phyloP scores from a whole-genome alignment of 2,888 invertebrate genomes.

The Hyppa rectilinea region DNA sequence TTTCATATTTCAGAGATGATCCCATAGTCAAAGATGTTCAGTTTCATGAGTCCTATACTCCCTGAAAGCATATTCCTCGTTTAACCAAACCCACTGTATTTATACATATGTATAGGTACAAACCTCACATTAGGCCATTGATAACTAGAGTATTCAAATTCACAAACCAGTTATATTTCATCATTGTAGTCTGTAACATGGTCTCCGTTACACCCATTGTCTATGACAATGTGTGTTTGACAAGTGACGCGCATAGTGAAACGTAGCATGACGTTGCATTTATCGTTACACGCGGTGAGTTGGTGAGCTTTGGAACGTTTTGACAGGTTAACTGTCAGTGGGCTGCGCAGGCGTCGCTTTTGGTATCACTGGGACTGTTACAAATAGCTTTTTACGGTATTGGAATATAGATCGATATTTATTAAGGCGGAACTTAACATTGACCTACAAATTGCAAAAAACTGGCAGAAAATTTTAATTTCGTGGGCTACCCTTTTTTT shows the following conservation, averaged over 20 bases:
- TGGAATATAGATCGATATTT: background rate
- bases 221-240: slow-evolving; percentile 11
- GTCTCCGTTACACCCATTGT: slow-evolving; percentile 22
- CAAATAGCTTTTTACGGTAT: background rate
- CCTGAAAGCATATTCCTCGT: too few relatives aligned
- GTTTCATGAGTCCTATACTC: too few relatives aligned
- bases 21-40: too few relatives aligned
- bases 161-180: background rate
- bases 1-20: too few relatives aligned
- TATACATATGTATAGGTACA: too few relatives aligned
- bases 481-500: too few relatives aligned
- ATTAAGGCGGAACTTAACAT: too few relatives aligned
- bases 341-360: slow-evolving; percentile 2
- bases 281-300: background rate
- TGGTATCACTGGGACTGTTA: slow-evolving; percentile 4
- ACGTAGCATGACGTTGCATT: slow-evolving; percentile 23
- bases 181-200: background rate
- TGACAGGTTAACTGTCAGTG: slow-evolving; percentile 14
- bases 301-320: background rate
- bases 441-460: too few relatives aligned
- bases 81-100: too few relatives aligned
- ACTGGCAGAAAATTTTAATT: too few relatives aligned
- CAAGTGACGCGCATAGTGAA: slow-evolving; percentile 3
- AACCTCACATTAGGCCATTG: too few relatives aligned
- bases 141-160: background rate